Conservation (phyloP, 2,797 vertebrate species). For the Sciurus carolinensis region DNA sequence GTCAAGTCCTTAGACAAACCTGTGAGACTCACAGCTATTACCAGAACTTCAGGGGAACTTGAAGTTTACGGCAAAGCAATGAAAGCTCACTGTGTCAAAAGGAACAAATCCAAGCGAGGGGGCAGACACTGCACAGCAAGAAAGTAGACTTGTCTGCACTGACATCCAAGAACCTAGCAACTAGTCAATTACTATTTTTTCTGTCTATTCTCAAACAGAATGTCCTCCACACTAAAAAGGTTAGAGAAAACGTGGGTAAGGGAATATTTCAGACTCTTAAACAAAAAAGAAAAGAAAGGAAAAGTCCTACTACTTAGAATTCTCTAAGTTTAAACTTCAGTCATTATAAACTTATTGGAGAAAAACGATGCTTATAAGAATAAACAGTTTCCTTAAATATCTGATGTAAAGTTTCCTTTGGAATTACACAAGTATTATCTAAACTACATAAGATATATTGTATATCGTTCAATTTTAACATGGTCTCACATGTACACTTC, state of each 20-base stretch:
- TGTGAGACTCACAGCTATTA: background rate
- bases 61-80: background rate
- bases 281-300: background rate
- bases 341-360: background rate
- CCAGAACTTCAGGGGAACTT: background rate
- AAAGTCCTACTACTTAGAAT: background rate
- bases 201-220: background rate
- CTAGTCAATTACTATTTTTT: background rate
- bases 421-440: background rate
- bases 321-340: conserved; percentile 23
- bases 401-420: background rate
- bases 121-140: background rate
- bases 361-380: conserved; percentile 13
- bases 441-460: background rate
- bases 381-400: background rate
- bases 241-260: background rate
- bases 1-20: background rate
- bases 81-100: conserved; percentile 41
- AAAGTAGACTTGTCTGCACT: background rate
- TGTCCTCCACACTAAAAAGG: background rate
- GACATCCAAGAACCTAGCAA: background rate
- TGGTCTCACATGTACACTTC: background rate
- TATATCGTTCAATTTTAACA: background rate
- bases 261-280: background rate
- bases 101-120: background rate